Evolutionary conservation across 2,888 invertebrate species (phyloP), one percentile per base, ranked within the genome.

Genomic region (Temnothorax ravouxi): DNA sequence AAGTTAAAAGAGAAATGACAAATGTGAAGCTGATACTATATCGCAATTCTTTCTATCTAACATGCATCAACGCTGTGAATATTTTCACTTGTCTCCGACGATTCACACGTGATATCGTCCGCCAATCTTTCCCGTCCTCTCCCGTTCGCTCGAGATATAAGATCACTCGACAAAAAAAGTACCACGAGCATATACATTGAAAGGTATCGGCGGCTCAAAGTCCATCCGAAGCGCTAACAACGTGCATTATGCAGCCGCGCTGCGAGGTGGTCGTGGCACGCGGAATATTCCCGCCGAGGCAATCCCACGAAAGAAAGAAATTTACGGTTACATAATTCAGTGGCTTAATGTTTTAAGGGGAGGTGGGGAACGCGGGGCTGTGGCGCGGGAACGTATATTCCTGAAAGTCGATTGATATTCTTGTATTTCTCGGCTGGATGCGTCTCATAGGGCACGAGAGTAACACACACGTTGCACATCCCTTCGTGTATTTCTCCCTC

Each of bases 251-350:
- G 71, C 82, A 84, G 56, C 34, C 44, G 34, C 47, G 50, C 18
- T 75, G 61, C 72, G 25, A 61, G 52, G 8, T 13, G 50, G n/a
- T 47, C 52, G 34, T 25, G 44, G 9, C 41, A 62, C 50, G 44
- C 56, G 59, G 29, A 71, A 83, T 34, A 59, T 62, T 75, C 21
- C 64, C 44, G 61, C 71, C 56, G 41, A 67, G 67, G 62, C 83
- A 69, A 86, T 84, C 76, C 56, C 69, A 41, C 67, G 62, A 77
- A 79, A 83, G 62, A 77, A 79, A 83, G 88, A 86, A 86, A 88
- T 84, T 84, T 81, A 75, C 69, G 61, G 81, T 67, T 88, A 67
- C 89, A 88, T 88, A 86, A 89, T 89, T 89, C 89, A 89, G 61
- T 25, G 87, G 61, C 83, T 85, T 67, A 84, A 83, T 76, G 83